Conservation (phyloP, 2,888 invertebrate species). For the Eupithecia vulgata region DNA sequence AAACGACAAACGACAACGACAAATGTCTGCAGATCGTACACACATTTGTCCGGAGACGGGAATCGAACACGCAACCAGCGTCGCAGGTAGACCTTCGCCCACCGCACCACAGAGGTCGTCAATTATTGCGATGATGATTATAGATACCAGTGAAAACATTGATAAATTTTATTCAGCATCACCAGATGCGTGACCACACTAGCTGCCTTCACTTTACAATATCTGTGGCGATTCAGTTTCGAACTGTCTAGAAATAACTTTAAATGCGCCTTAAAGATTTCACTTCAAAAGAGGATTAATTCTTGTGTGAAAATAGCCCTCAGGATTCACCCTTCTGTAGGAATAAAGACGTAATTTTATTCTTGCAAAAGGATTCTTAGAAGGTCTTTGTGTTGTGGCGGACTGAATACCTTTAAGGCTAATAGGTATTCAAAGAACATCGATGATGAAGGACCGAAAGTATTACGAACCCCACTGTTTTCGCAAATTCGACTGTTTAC, state of each 20-base stretch:
- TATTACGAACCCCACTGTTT: conserved; percentile 14
- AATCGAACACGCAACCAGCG: too few relatives aligned
- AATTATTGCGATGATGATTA: background rate
- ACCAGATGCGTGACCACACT: too few relatives aligned
- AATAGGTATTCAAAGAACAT: background rate
- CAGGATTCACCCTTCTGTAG: background rate
- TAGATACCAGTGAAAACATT: background rate
- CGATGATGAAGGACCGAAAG: conserved; percentile 1
- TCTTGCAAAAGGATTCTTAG: background rate
- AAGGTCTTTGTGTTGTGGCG: background rate
- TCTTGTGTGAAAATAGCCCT: background rate
- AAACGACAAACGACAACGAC: too few relatives aligned
- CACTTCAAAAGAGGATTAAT: background rate
- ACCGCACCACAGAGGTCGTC: too few relatives aligned
- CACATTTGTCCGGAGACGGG: too few relatives aligned
- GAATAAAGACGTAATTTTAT: background rate
- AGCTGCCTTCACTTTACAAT: too few relatives aligned
- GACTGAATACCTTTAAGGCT: background rate
- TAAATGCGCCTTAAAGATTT: background rate
- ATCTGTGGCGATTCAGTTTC: background rate
- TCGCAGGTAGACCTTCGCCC: too few relatives aligned
- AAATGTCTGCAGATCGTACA: too few relatives aligned
- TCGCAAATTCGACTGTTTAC: conserved; percentile 37
- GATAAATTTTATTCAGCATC: background rate
- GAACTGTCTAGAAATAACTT: background rate